phyloP scores from a whole-genome alignment of 1,140 invertebrate genomes.

The Panulirus ornatus region DNA sequence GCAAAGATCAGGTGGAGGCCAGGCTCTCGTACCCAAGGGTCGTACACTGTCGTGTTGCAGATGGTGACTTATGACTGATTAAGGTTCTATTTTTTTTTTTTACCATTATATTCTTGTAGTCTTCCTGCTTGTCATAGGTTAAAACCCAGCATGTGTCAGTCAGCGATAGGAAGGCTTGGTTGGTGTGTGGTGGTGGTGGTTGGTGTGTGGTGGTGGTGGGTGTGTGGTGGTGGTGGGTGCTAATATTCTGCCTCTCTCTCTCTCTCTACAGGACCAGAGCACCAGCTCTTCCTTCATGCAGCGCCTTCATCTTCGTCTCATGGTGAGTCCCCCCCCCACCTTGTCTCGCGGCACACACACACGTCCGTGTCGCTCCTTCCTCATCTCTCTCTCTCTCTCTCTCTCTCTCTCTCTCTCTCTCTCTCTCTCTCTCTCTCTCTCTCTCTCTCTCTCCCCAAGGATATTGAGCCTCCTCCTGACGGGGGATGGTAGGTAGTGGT shows the following conservation, averaged over 20 bases:
- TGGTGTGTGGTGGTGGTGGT: background rate
- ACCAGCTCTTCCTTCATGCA: conserved; percentile 63
- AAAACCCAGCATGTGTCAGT: background rate
- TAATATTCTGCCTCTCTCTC: too few relatives aligned
- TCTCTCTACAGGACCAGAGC: conserved; percentile 38
- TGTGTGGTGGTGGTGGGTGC: too few relatives aligned
- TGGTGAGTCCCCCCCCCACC: conserved; percentile 23
- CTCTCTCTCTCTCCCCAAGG: background rate
- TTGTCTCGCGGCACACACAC: too few relatives aligned
- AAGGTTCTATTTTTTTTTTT: too few relatives aligned
- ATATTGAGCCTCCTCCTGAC: background rate
- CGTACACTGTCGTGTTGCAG: too few relatives aligned
- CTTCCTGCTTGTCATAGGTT: too few relatives aligned
- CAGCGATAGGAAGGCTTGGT: background rate
- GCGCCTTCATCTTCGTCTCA: conserved; percentile 55
- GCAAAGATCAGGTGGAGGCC: too few relatives aligned
- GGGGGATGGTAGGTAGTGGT: too few relatives aligned
- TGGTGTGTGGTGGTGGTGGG: conserved; percentile 28
- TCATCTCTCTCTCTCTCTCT: background rate
- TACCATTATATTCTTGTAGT: too few relatives aligned
- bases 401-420: conserved; percentile 4
- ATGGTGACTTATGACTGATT: too few relatives aligned
- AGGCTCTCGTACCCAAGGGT: too few relatives aligned
- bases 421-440: conserved; percentile 3
- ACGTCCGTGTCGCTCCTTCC: background rate